phyloP scores from a whole-genome alignment of 2,888 invertebrate genomes.

The Ypsolopha scabrella region DNA sequence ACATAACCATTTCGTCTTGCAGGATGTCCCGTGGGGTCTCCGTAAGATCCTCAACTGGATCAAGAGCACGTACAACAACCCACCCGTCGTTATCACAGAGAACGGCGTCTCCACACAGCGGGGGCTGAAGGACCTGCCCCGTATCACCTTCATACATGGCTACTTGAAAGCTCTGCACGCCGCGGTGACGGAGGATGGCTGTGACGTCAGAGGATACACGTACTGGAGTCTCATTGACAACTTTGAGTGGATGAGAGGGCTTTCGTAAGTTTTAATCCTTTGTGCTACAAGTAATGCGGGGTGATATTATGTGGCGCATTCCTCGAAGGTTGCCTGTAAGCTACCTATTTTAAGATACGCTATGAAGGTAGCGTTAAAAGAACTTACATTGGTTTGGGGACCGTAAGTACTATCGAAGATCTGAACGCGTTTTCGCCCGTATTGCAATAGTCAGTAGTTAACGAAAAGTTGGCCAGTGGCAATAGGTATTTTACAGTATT shows the following conservation, averaged over 20 bases:
- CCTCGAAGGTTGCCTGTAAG: no score
- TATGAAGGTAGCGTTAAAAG: no score
- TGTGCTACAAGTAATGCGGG: background rate
- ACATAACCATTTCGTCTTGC: conserved; percentile 2
- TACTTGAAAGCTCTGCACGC: conserved; percentile 54
- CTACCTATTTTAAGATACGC: no score
- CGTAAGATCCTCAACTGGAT: conserved; percentile 74
- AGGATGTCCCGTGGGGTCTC: conserved; percentile 77
- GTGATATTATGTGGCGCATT: no score
- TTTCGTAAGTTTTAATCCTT: conserved; percentile 55
- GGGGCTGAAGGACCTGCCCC: conserved; percentile 48
- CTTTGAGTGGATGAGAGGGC: conserved; percentile 84
- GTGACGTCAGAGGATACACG: conserved; percentile 75
- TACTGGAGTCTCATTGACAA: conserved; percentile 86
- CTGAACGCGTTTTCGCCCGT: no score
- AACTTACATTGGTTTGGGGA: no score
- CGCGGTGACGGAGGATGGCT: conserved; percentile 67
- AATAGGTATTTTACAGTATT: no score
- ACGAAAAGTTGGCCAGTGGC: no score
- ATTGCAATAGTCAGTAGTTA: no score
- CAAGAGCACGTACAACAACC: conserved; percentile 68
- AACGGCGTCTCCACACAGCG: conserved; percentile 69
- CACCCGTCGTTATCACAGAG: conserved; percentile 70
- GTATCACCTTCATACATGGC: conserved; percentile 64
- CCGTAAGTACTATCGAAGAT: no score